Percentiles rank a stretch among this genome's conserved stretches.
Evolutionary conservation across 2,888 invertebrate species (phyloP).

Genomic region (Steinernema carpocapsae): DNA sequence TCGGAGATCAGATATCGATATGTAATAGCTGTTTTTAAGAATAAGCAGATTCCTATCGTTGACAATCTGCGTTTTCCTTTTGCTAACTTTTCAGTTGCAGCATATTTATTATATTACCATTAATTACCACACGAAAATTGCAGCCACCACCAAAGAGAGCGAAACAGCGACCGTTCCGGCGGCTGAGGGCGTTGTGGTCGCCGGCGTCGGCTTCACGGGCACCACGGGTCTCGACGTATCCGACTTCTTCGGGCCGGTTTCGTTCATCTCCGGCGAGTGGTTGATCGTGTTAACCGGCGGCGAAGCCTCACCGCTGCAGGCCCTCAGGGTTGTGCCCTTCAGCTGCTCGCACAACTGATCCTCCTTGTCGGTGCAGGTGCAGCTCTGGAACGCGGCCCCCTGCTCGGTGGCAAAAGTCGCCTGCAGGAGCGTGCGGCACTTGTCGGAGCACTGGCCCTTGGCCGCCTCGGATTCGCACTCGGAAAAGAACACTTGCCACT

Average conservation of each 20-base stretch:
- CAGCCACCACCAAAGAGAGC: background rate
- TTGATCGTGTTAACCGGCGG: background rate
- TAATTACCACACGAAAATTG: constrained; percentile 2
- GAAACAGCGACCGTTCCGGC: background rate
- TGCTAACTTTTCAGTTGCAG: background rate
- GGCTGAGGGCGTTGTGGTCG: background rate
- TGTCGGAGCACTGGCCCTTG: constrained; percentile 58
- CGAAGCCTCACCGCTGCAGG: constrained; percentile 45
- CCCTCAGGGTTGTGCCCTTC: constrained; percentile 54
- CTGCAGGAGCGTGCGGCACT: constrained; percentile 56
- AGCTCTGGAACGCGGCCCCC: constrained; percentile 54
- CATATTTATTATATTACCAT: background rate
- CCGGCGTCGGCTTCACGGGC: no score
- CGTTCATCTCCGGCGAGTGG: constrained; percentile 24
- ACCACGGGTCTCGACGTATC: background rate
- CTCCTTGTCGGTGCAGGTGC: constrained; percentile 67
- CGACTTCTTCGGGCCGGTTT: background rate
- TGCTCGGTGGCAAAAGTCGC: constrained; percentile 48
- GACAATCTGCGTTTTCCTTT: no score
- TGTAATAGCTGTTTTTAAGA: no score
- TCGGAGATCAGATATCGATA: no score
- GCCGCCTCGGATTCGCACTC: constrained; percentile 66
- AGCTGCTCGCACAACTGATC: constrained; percentile 64
- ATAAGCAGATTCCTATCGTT: no score
- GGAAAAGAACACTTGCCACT: constrained; percentile 46